A percentile compares a stretch with the other conserved stretches of the same genome.
phyloP scores from a whole-genome alignment of 2,888 invertebrate genomes.

The Tupiocoris notatus region DNA sequence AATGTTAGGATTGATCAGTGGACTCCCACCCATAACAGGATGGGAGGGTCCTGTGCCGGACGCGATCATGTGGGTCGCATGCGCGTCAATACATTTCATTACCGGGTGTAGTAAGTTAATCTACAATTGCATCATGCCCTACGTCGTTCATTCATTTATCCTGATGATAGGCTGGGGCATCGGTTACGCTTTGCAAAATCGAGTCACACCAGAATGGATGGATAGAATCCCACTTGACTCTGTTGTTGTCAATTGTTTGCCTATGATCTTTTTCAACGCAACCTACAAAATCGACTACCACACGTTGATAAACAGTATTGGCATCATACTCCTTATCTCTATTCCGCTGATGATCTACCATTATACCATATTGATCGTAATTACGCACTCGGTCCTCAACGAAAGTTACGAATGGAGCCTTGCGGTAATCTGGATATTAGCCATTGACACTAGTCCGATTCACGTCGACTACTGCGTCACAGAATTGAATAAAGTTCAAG shows the following conservation, averaged over 20 bases:
- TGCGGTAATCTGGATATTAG: slow-evolving; percentile 5
- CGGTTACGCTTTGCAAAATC: neutral
- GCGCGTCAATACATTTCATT: neutral
- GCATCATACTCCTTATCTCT: slow-evolving; percentile 13
- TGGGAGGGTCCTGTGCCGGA: too few species aligned
- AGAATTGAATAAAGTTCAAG: slow-evolving; percentile 27
- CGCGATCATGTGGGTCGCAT: neutral
- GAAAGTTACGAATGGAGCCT: slow-evolving; percentile 8
- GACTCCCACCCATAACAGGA: neutral
- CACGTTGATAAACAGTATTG: slow-evolving; percentile 20
- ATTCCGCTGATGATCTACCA: slow-evolving; percentile 18
- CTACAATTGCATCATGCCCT: neutral
- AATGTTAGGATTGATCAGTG: neutral
- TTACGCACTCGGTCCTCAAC: slow-evolving; percentile 11
- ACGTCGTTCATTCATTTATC: slow-evolving; percentile 8
- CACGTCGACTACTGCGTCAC: slow-evolving; percentile 30
- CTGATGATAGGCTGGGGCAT: slow-evolving; percentile 19
- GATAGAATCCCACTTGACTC: neutral
- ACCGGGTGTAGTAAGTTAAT: slow-evolving; percentile 11
- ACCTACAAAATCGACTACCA: slow-evolving; percentile 25
- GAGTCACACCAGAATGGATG: neutral
- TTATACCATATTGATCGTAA: slow-evolving; percentile 11
- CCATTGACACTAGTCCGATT: neutral
- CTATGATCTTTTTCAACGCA: slow-evolving; percentile 5
- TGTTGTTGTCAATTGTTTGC: slow-evolving; percentile 1